Evolutionary conservation across 2,888 invertebrate species (phyloP).

Genomic region (Cheilosia urbana): DNA sequence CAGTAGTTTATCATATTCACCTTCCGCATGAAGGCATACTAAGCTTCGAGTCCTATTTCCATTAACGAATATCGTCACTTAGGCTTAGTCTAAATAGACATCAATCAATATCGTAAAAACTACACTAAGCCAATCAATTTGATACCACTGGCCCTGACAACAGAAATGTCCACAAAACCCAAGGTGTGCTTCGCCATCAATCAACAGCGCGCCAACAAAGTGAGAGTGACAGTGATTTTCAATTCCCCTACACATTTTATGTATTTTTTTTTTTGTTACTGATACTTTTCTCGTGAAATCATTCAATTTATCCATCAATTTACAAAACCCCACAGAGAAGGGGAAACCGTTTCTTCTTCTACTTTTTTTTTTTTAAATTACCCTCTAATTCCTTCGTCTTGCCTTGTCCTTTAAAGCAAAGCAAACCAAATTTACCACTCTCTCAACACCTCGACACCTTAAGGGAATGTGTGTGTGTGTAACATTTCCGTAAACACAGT

Average conservation of each 20-base stretch:
- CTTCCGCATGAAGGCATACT: too few species aligned
- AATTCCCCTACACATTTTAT: conserved; percentile 35
- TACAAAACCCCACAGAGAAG: conserved; percentile 1
- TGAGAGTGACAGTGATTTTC: conserved; percentile 70
- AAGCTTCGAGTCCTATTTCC: background rate
- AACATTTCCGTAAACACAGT: conserved; percentile 60
- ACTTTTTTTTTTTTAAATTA: conserved; percentile 44
- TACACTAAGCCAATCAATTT: conserved; percentile 62
- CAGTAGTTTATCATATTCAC: too few species aligned
- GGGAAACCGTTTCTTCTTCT: background rate
- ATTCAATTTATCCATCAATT: conserved; percentile 63
- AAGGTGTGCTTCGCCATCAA: conserved; percentile 57
- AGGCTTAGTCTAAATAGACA: conserved; percentile 35
- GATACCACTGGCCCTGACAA: conserved; percentile 36
- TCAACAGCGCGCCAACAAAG: conserved; percentile 36
- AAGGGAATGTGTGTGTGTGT: conserved; percentile 40
- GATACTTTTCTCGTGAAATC: conserved; percentile 22
- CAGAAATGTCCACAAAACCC: conserved; percentile 41
- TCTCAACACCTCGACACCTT: conserved; percentile 65
- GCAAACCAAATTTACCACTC: conserved; percentile 55
- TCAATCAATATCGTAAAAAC: conserved; percentile 53
- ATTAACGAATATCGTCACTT: conserved; percentile 34
- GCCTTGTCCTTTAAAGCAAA: conserved; percentile 43
- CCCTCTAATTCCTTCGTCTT: conserved; percentile 57
- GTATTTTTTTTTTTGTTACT: background rate